These are phyloP conservation scores for Eupithecia abbreviata DNA, from an alignment of 2,888 invertebrate genomes.

Conservation along the genomic window DNA sequence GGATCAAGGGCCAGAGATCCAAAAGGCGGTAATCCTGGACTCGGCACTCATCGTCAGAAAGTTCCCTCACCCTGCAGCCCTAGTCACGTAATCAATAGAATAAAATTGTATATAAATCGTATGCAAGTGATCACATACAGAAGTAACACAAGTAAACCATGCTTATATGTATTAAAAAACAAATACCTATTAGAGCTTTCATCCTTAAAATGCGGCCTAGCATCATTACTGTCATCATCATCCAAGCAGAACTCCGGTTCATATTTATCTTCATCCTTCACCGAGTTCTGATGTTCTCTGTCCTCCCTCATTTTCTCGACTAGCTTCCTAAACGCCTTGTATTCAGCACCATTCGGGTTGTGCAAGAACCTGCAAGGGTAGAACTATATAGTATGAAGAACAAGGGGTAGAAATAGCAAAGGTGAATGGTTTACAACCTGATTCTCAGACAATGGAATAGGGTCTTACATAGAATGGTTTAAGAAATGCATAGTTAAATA, in stretches of 20 bases:
- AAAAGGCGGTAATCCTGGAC: no score
- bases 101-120: no score
- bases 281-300: conserved; percentile 61
- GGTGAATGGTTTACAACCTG: conserved; percentile 66
- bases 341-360: conserved; percentile 74
- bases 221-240: conserved; percentile 78
- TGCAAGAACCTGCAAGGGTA: conserved; percentile 78
- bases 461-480: conserved; percentile 7
- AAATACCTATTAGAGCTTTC: conserved; percentile 69
- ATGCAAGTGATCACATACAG: no score
- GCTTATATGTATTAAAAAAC: not conserved
- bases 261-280: conserved; percentile 80
- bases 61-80: no score
- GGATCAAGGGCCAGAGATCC: no score
- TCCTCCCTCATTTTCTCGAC: conserved; percentile 65
- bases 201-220: conserved; percentile 66
- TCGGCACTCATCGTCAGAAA: no score
- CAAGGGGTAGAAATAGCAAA: conserved; percentile 56
- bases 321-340: conserved; percentile 76
- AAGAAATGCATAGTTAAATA: not conserved
- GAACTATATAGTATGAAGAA: conserved; percentile 46
- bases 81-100: no score
- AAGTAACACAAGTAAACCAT: no score
- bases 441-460: conserved; percentile 43
- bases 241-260: conserved; percentile 80